Percentiles rank a stretch among this genome's conserved stretches.
Evolutionary conservation across 2,888 invertebrate species (phyloP).

Genomic region (Melinopterus prodromus): DNA sequence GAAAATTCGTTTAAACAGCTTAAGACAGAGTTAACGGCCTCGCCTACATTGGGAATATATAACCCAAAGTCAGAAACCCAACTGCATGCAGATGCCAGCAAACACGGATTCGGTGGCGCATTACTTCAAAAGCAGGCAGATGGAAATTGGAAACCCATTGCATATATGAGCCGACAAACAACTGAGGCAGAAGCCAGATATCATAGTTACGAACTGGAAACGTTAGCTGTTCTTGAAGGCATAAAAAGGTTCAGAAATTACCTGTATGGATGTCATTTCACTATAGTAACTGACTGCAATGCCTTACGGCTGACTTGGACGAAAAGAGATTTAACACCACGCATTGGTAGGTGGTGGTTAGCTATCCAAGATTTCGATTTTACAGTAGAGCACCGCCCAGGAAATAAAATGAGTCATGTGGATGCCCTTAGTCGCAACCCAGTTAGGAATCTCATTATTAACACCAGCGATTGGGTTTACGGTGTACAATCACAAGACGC

Average conservation of each 20-base stretch:
- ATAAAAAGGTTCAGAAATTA: conserved; percentile 40
- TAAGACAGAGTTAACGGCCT: conserved; percentile 43
- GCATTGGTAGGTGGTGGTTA: conserved; percentile 44
- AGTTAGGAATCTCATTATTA: background rate
- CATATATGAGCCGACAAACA: conserved; percentile 37
- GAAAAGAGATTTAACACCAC: conserved; percentile 43
- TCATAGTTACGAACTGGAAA: conserved; percentile 44
- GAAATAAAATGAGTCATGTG: conserved; percentile 44
- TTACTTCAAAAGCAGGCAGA: conserved; percentile 19
- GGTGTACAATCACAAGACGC: background rate
- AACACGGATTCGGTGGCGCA: background rate
- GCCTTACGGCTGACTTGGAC: conserved; percentile 40
- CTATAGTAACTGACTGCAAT: conserved; percentile 42
- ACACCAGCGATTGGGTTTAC: background rate
- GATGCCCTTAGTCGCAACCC: conserved; percentile 39
- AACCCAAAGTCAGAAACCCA: conserved; percentile 42
- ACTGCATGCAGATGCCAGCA: conserved; percentile 48
- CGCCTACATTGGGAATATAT: conserved; percentile 43
- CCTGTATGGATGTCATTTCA: conserved; percentile 40
- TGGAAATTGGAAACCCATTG: conserved; percentile 11
- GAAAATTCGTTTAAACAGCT: conserved; percentile 37
- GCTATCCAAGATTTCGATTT: conserved; percentile 42
- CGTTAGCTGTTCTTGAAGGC: conserved; percentile 42
- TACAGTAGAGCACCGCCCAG: conserved; percentile 44
- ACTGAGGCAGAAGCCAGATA: conserved; percentile 45